phyloP scores from a whole-genome alignment of 2,888 invertebrate species.

The Cheilosia scutellata region DNA sequence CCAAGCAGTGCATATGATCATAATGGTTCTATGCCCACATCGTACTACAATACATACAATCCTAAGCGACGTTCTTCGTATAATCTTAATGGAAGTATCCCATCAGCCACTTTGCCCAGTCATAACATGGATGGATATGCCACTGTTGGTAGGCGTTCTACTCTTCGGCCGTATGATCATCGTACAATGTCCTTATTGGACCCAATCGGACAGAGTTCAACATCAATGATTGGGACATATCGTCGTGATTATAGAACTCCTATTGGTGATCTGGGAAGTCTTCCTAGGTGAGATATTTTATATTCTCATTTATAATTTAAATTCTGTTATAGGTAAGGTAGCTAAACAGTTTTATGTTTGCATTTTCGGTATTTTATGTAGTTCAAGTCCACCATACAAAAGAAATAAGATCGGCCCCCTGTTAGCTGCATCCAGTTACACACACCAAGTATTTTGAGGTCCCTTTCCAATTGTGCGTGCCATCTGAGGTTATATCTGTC shows the following conservation, averaged over 20 bases:
- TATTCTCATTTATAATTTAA: not conserved
- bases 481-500: no score
- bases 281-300: constrained; percentile 79
- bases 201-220: constrained; percentile 77
- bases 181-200: constrained; percentile 83
- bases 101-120: constrained; percentile 75
- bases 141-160: constrained; percentile 82
- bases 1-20: constrained; percentile 43
- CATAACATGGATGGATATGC: constrained; percentile 82
- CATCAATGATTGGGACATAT: constrained; percentile 75
- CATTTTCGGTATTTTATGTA: no score
- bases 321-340: no score
- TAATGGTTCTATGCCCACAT: constrained; percentile 63
- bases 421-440: no score
- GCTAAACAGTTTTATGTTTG: no score
- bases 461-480: no score
- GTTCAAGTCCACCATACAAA: no score
- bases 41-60: constrained; percentile 83
- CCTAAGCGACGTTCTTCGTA: constrained; percentile 83
- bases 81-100: constrained; percentile 80
- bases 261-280: constrained; percentile 80
- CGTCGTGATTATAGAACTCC: constrained; percentile 81
- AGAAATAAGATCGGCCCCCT: no score
- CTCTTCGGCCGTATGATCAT: constrained; percentile 82
- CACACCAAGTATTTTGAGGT: no score